Percentiles rank a stretch among this genome's conserved stretches.
Conservation (phyloP, 2,888 invertebrate species). For the Drosophila koepferae region DNA sequence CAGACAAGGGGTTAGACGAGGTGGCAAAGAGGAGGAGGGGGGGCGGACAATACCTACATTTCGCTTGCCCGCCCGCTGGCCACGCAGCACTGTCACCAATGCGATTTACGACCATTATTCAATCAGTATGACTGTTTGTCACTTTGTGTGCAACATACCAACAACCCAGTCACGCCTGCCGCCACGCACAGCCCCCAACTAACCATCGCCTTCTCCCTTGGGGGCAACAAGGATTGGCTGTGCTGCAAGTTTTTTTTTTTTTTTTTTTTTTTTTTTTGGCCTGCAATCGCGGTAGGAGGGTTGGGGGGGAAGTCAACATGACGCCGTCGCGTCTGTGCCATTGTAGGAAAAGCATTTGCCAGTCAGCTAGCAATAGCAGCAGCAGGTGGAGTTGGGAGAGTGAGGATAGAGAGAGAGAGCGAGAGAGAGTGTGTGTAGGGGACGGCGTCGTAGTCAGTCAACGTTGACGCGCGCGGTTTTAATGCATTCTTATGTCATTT, state of each 20-base stretch:
- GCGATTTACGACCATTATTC: constrained; percentile 81
- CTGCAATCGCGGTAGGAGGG: neutral
- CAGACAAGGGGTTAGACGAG: neutral
- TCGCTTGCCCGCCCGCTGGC: constrained; percentile 17
- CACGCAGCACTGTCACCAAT: constrained; percentile 74
- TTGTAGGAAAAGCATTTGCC: constrained; percentile 64
- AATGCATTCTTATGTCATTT: constrained; percentile 81
- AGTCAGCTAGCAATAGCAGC: constrained; percentile 17
- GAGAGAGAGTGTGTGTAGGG: neutral
- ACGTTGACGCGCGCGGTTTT: constrained; percentile 79
- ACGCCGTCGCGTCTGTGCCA: constrained; percentile 80
- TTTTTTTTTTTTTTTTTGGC: neutral
- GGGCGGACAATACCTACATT: neutral
- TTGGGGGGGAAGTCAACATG: constrained; percentile 68
- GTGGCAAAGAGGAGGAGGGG: neutral
- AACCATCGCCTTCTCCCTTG: neutral
- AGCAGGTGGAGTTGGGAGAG: neutral
- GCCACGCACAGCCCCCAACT: neutral
- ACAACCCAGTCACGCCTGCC: constrained; percentile 7
- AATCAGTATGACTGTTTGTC: constrained; percentile 81
- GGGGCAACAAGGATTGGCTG: constrained; percentile 36
- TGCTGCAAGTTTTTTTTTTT: constrained; percentile 20
- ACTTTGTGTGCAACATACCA: constrained; percentile 70
- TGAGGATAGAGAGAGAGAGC: too few relatives aligned
- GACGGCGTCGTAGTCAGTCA: constrained; percentile 68